Base-by-base conservation (phyloP, 1,140 invertebrate genomes). In the Lepidurus apus region DNA sequence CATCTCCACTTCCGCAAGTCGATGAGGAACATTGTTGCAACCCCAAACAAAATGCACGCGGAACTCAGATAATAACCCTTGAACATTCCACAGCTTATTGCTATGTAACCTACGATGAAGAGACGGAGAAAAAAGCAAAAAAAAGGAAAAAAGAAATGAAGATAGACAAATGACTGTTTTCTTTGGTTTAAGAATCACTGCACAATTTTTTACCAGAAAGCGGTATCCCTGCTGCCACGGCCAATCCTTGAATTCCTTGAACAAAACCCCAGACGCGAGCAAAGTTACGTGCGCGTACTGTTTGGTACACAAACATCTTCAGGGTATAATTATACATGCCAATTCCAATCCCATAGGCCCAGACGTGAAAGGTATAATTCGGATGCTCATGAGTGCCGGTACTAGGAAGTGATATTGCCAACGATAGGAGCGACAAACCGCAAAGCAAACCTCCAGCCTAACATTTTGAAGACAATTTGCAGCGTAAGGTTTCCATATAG, bases 181-280 rank as follows among this genome's bases (percentile, higher is more conserved):
- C 17, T n/a, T 74, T 8, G 13, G 43, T 21, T 53, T 9, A 79
- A 79, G 43, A 24, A 17, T n/a, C 42, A 73, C 10, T 65, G 26
- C n/a, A 21, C 0, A 75, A 43, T 77, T 74, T 81, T 83, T 84
- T 83, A 94, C 93, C 91, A 84, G 93, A 91, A 76, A 94, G 89
- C n/a, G 93, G 93, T 42, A 95, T 91, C 44, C 94, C 94, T 74
- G 94, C 89, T 2, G 93, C 90, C n/a, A 94, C 91, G 10, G 93
- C 93, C 82, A 95, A 89, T 1, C 92, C 91, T 83, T 95, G 93
- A 5, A 92, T 93, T 82, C 91, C 94, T 84, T 94, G 93, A n/a
- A 95, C 91, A 84, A 93, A 95, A 74, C 93, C 92, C 94, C 94
- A 96, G 0, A 93, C 93, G 78, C 93, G 87, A 0, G 93, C 92